These are phyloP conservation scores for Hymenochirus boettgeri DNA, from an alignment of 2,113 vertebrate species.

Conservation along the genomic window DNA sequence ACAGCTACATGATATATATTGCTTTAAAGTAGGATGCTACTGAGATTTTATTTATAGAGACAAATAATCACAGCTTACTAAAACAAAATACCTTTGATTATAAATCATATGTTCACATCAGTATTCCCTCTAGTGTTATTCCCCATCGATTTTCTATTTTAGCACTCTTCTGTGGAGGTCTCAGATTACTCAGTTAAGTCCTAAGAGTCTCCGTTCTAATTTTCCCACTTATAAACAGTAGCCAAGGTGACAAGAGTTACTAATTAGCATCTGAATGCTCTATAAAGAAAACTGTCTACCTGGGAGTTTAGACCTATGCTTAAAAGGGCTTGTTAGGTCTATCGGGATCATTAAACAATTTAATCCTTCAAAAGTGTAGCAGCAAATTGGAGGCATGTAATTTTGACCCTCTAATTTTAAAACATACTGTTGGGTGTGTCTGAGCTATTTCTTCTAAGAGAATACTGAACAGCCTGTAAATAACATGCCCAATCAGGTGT, in stretches of 20 bases:
- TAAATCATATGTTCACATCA: too few relatives aligned
- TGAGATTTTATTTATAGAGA: too few relatives aligned
- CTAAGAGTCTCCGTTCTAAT: not conserved
- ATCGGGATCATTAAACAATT: not conserved
- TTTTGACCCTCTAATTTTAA: conserved; percentile 1
- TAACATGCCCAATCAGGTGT: not conserved
- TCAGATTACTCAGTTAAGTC: conserved; percentile 2
- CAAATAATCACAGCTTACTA: too few relatives aligned
- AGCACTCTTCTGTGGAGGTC: too few relatives aligned
- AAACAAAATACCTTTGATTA: too few relatives aligned
- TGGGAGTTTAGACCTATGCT: not conserved
- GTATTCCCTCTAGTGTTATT: too few relatives aligned
- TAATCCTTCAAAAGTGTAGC: not conserved
- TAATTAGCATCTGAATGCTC: not conserved
- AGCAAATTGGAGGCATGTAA: not conserved
- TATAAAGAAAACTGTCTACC: not conserved
- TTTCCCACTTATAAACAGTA: not conserved
- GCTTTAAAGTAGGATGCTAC: too few relatives aligned
- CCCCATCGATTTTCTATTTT: too few relatives aligned
- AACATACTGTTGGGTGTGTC: conserved; percentile 9
- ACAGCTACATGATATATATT: too few relatives aligned
- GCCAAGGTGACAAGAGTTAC: not conserved
- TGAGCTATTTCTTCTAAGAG: not conserved
- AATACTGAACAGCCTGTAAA: conserved; percentile 5
- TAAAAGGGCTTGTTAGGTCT: not conserved